phyloP scores from a whole-genome alignment of 2,888 invertebrate species.

The Myopa testacea region DNA sequence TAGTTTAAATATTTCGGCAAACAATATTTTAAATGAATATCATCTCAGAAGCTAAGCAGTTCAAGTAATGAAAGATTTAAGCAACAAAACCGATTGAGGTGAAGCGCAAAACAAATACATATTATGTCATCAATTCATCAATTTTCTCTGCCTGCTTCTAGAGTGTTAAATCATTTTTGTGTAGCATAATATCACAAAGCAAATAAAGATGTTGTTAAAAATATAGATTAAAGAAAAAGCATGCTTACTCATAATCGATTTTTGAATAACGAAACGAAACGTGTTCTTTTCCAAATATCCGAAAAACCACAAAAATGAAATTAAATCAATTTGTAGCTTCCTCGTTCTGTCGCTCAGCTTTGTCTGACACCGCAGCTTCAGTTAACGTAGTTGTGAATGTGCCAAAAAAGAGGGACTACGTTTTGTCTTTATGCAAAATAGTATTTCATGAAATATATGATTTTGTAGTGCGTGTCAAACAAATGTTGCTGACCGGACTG shows the following conservation, averaged over 20 bases:
- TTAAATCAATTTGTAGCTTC: constrained; percentile 32
- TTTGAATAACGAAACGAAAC: constrained; percentile 38
- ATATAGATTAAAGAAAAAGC: constrained; percentile 38
- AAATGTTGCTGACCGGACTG: constrained; percentile 41
- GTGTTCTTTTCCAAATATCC: constrained; percentile 34
- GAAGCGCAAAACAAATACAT: too few relatives aligned
- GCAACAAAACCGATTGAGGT: too few relatives aligned
- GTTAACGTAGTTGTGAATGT: constrained; percentile 25
- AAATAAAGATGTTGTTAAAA: constrained; percentile 1
- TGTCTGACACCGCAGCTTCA: constrained; percentile 38
- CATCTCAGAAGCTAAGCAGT: too few relatives aligned
- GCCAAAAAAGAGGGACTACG: constrained; percentile 23
- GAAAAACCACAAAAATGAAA: constrained; percentile 38
- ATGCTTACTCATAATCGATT: constrained; percentile 37
- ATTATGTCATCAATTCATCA: too few relatives aligned
- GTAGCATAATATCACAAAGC: background rate
- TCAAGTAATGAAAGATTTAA: too few relatives aligned
- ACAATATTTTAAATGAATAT: too few relatives aligned
- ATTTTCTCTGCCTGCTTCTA: background rate
- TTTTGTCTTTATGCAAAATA: constrained; percentile 13
- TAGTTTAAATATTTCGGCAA: too few relatives aligned
- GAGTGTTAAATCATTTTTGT: background rate
- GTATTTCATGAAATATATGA: constrained; percentile 26
- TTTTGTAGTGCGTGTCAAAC: constrained; percentile 44
- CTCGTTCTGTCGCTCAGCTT: constrained; percentile 25